These are phyloP conservation scores for Calameuta idolon DNA, from an alignment of 2,888 invertebrate species.

Conservation along the genomic window DNA sequence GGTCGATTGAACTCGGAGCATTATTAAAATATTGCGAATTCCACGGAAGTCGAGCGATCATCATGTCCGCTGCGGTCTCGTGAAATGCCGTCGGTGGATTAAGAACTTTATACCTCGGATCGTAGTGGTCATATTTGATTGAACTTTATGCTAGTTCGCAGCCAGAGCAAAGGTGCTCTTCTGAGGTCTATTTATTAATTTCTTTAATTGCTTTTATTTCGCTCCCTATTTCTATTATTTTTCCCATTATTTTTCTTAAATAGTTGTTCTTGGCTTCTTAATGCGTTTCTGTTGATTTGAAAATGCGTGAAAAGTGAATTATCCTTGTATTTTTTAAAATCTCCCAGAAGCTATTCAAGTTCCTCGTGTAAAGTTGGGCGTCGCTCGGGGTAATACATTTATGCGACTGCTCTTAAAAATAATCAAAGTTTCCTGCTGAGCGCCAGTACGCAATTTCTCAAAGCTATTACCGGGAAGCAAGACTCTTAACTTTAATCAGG, in stretches of 20 bases:
- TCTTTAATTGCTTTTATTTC: neutral
- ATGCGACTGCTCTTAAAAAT: conserved; percentile 24
- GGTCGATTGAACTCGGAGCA: neutral
- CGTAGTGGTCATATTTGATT: neutral
- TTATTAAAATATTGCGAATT: neutral
- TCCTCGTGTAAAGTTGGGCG: neutral
- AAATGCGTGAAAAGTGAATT: neutral
- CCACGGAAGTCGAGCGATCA: neutral
- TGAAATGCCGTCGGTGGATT: neutral
- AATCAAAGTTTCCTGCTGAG: conserved; percentile 23
- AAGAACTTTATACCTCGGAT: neutral
- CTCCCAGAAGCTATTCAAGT: neutral
- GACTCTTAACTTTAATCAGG: neutral
- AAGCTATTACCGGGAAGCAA: conserved; percentile 15
- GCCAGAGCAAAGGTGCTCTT: neutral
- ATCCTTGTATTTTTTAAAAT: neutral
- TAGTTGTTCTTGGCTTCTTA: neutral
- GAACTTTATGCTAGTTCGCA: neutral
- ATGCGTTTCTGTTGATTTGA: neutral
- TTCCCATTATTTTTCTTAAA: neutral
- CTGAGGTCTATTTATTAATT: neutral
- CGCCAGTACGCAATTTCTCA: conserved; percentile 23
- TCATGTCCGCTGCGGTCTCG: neutral
- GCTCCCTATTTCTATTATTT: neutral
- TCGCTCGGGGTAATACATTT: conserved; percentile 21